These are phyloP conservation scores for Bubalus kerabau DNA, from an alignment of 2,113 vertebrate species.

Conservation along the genomic window DNA sequence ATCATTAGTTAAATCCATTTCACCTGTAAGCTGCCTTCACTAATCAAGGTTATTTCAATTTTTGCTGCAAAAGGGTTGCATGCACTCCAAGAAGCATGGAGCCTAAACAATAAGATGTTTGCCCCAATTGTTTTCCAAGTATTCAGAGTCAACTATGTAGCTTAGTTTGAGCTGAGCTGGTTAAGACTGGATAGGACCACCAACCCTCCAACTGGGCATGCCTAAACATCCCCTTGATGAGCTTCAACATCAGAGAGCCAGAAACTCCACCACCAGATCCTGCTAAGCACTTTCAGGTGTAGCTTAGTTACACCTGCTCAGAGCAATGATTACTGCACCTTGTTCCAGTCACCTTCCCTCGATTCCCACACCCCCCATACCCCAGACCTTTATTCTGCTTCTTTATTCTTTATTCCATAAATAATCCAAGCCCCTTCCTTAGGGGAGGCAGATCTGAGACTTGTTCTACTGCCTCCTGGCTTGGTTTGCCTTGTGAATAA, in stretches of 20 bases:
- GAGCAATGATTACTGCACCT: not conserved
- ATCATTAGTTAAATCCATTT: not conserved
- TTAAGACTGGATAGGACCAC: not conserved
- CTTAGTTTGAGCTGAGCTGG: not conserved
- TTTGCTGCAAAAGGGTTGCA: not conserved
- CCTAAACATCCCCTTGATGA: not conserved
- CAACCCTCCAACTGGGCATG: not conserved
- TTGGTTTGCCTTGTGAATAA: not conserved
- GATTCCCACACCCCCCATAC: not conserved
- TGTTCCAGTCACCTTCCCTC: accelerated
- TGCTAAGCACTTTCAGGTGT: not conserved
- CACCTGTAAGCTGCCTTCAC: not conserved
- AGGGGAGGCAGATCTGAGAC: not conserved
- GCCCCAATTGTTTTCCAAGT: not conserved
- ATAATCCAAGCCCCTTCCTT: not conserved
- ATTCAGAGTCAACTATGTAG: not conserved
- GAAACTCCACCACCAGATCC: not conserved
- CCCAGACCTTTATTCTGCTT: not conserved
- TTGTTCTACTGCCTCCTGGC: not conserved
- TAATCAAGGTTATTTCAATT: not conserved
- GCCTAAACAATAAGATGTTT: not conserved
- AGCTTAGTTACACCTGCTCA: not conserved
- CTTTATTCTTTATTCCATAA: not conserved
- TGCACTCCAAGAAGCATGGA: not conserved
- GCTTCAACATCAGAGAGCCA: not conserved